Conservation (phyloP, 2,113 vertebrate species). For the Hippoglossus stenolepis region DNA sequence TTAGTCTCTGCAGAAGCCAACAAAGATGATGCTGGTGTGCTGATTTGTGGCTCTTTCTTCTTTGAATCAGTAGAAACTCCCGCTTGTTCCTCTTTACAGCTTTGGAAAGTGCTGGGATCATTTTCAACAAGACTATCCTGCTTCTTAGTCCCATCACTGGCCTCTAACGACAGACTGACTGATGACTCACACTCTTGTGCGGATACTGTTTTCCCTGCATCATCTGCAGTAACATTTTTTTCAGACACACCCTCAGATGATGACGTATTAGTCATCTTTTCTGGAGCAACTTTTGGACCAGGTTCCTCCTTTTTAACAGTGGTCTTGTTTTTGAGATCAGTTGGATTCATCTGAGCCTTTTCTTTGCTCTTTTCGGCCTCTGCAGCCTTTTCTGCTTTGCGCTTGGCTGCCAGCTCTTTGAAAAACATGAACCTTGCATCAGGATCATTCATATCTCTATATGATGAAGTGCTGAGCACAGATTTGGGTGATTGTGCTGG, state of each 20-base stretch:
- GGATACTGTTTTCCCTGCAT: slow-evolving; percentile 13
- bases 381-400: slow-evolving; percentile 59
- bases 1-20: slow-evolving; percentile 57
- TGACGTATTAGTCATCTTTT: slow-evolving; percentile 1
- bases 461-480: slow-evolving; percentile 13
- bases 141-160: too few relatives aligned
- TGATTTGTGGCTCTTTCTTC: slow-evolving; percentile 67
- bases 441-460: slow-evolving; percentile 77
- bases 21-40: slow-evolving; percentile 29
- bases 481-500: slow-evolving; percentile 21
- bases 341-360: slow-evolving; percentile 14
- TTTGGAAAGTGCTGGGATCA: slow-evolving; percentile 10
- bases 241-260: background rate
- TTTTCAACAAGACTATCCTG: background rate
- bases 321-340: slow-evolving; percentile 3
- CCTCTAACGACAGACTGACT: background rate
- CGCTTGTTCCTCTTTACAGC: slow-evolving; percentile 26
- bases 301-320: slow-evolving; percentile 24
- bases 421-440: slow-evolving; percentile 68
- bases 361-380: slow-evolving; percentile 49
- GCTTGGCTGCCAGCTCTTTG: slow-evolving; percentile 75
- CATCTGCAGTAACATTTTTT: slow-evolving; percentile 2
- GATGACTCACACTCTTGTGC: slow-evolving; percentile 9
- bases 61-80: slow-evolving; percentile 72
- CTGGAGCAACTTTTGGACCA: slow-evolving; percentile 1